Evolutionary conservation across 2,797 vertebrate genomes (phyloP), one percentile per base, ranked within the genome.

Genomic region (Agapornis canus): DNA sequence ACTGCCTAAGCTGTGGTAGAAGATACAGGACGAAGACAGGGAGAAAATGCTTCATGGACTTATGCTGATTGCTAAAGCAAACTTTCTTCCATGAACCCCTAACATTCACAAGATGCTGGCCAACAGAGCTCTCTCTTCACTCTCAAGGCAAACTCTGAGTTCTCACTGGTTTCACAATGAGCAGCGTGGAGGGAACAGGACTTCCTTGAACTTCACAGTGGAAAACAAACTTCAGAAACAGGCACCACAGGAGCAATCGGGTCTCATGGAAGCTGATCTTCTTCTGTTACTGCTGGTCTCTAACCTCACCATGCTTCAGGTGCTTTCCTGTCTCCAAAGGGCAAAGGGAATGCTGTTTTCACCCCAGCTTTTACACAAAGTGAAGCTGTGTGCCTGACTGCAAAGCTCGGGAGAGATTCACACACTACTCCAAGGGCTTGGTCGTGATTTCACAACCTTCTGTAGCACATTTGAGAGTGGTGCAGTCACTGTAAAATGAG

Each of bases 381-480:
- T 3, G 12, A 75, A 88, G 49, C 4, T 0, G 0, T 3, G 2
- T 56, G 16, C 51, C 75, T 3, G 5, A 23, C 16, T 15, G 10
- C 48, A 52, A 60, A 47, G 29, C 49, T 76, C 1, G 1, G 22
- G 40, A 48, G 65, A 90, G 76, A 54, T 25, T 32, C 54, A 16
- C 19, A 22, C 13, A 21, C 0, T 1, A 40, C 18, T 71, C 27
- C 31, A 43, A 85, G 54, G 7, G 29, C 27, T 92, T 45, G n/a
- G 23, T 1, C 4, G 3, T 61, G 39, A 59, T 89, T 90, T 77
- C 63, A 87, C 18, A 90, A 23, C 61, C 49, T 75, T 90, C 48
- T 49, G 56, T 11, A 75, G 27, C 45, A 35, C 52, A 40, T 65
- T 35, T 32, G 57, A 89, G 42, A 77, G n/a, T 2, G 22, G 15